These are phyloP conservation scores for Isoperla grammatica DNA, from an alignment of 2,888 invertebrate genomes.

Conservation along the genomic window DNA sequence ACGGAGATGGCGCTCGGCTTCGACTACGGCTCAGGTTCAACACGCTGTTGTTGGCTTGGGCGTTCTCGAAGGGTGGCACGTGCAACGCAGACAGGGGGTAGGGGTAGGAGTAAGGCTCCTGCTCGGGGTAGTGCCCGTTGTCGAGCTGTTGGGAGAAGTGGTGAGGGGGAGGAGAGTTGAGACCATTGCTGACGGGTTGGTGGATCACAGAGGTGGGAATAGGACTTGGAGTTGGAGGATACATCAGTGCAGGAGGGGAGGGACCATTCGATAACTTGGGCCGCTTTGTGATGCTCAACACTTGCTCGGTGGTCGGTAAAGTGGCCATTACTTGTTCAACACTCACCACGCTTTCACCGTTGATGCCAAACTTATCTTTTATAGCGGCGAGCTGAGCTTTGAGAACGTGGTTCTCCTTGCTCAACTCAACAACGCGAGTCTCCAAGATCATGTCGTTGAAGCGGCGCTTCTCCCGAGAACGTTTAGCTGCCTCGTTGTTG, in stretches of 20 bases:
- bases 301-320: slow-evolving; percentile 77
- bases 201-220: slow-evolving; percentile 57
- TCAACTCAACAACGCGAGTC: slow-evolving; percentile 86
- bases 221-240: slow-evolving; percentile 47
- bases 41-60: slow-evolving; percentile 39
- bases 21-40: slow-evolving; percentile 42
- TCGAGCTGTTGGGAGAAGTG: slow-evolving; percentile 34
- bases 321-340: slow-evolving; percentile 85
- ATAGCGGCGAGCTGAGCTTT: slow-evolving; percentile 90
- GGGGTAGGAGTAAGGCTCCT: slow-evolving; percentile 40
- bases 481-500: slow-evolving; percentile 95
- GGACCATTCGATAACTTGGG: slow-evolving; percentile 45
- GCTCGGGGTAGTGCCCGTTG: slow-evolving; percentile 47
- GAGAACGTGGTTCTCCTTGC: slow-evolving; percentile 91
- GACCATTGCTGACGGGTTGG: slow-evolving; percentile 47
- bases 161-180: slow-evolving; percentile 40
- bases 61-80: slow-evolving; percentile 42
- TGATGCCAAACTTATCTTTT: slow-evolving; percentile 87
- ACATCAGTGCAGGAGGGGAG: slow-evolving; percentile 42
- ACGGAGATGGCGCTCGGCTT: slow-evolving; percentile 61
- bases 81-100: slow-evolving; percentile 39
- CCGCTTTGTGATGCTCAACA: slow-evolving; percentile 76
- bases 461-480: slow-evolving; percentile 92
- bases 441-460: slow-evolving; percentile 96
- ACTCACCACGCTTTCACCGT: slow-evolving; percentile 79